Evolutionary conservation across 2,888 invertebrate species (phyloP).

Genomic region (Phaonia tiefii): DNA sequence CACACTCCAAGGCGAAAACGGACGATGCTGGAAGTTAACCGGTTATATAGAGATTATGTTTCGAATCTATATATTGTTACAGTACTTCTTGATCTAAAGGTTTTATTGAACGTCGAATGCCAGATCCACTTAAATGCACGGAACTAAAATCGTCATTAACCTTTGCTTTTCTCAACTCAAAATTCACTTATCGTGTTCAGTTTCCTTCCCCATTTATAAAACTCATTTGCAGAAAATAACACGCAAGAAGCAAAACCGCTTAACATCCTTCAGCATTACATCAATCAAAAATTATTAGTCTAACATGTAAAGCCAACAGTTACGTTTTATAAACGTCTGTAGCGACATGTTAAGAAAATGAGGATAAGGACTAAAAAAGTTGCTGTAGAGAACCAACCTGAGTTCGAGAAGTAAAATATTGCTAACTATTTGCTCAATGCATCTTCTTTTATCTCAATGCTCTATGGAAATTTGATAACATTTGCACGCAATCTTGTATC

Average conservation of each 20-base stretch:
- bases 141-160: no score
- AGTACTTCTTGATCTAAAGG: no score
- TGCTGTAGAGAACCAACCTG: not conserved
- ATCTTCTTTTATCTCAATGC: not conserved
- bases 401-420: constrained; percentile 7
- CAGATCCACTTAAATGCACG: no score
- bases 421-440: constrained; percentile 4
- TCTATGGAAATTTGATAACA: constrained; percentile 37
- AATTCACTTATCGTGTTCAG: not conserved
- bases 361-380: not conserved
- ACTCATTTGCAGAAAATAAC: not conserved
- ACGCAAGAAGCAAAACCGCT: not conserved
- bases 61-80: no score
- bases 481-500: constrained; percentile 39
- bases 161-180: no score
- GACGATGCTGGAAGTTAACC: no score
- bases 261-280: constrained; percentile 33
- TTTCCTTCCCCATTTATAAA: not conserved
- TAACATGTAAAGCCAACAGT: constrained; percentile 16
- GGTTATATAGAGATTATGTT: no score
- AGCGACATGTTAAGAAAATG: constrained; percentile 34
- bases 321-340: constrained; percentile 17
- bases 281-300: constrained; percentile 58
- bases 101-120: no score
- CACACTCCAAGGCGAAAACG: no score